Evolutionary conservation across 2,113 vertebrate genomes (phyloP), one percentile per base, ranked within the genome.

Genomic region (Penelope pileata): DNA sequence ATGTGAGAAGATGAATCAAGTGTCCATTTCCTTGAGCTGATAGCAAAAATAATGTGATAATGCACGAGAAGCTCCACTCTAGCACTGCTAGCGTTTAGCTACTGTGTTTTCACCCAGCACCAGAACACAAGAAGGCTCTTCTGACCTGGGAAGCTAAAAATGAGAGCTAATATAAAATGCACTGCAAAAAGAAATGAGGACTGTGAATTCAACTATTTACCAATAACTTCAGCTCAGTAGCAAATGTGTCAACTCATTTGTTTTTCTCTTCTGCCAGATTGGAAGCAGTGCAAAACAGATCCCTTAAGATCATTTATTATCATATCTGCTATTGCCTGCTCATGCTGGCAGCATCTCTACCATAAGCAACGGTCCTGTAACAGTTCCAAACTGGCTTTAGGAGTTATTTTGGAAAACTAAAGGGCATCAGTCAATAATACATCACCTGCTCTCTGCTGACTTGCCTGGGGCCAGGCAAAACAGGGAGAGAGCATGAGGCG

Each of bases 11-110:
- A 95, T 93, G 81, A 94, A 93, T 92, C 91, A 92, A 94, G 95
- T 58, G 92, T 86, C 92, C 94, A 86, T 96, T 96, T 96, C 92
- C 96, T 91, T 13, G 8, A 79, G n/a, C 60, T 75, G 95, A 94
- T 82, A 91, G 95, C 60, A 78, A 78, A 82, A 86, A 56, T 40
- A 64, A 95, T 48, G 86, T 51, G 91, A 60, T 92, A 86, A 79
- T 24, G 69, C 83, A 34, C 0, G n/a, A 82, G 74, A 27, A 93
- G 81, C 80, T 36, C 56, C 36, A 2, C 47, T 74, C 56, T 40
- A 45, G 63, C 77, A 42, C 16, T 32, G 5, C 56, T 45, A 59
- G 56, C 1, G 1, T 72, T 83, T 22, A 48, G 83, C 58, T 22
- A 51, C 2, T 59, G 76, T 72, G 77, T 2, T 72, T 60, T 59